A percentile compares a stretch with the other conserved stretches of the same genome.
Conservation (phyloP, 1,140 invertebrate genomes). For the Anthonomus grandis region DNA sequence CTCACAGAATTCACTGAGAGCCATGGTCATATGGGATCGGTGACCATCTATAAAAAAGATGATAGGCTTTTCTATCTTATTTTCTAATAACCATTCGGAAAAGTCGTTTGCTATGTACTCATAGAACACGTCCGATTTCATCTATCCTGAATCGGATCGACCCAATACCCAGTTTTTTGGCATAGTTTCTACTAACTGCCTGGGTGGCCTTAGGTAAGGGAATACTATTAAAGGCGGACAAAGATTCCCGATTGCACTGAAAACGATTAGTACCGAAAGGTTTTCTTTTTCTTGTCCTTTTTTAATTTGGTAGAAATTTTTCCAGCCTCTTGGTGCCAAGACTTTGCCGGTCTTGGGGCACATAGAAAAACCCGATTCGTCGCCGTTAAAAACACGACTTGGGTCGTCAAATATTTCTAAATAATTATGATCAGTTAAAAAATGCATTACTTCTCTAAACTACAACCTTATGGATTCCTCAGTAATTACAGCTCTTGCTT, state of each 20-base stretch:
- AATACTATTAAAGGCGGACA: constrained; percentile 38
- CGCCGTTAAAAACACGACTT: no score
- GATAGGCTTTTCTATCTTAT: constrained; percentile 16
- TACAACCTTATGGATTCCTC: no score
- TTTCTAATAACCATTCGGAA: constrained; percentile 35
- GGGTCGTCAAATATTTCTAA: no score
- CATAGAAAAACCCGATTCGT: no score
- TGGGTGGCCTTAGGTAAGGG: constrained; percentile 34
- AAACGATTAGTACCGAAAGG: no score
- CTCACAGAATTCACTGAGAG: constrained; percentile 9
- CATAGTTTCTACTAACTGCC: constrained; percentile 33
- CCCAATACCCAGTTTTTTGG: constrained; percentile 44
- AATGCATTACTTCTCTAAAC: no score
- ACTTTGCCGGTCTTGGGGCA: no score
- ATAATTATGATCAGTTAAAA: no score
- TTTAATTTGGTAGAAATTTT: no score
- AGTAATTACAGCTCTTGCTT: no score
- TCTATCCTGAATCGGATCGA: constrained; percentile 47
- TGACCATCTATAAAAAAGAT: constrained; percentile 22
- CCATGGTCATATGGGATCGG: constrained; percentile 10
- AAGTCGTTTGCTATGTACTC: constrained; percentile 49
- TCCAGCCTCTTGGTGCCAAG: no score
- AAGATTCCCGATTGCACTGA: constrained; percentile 39
- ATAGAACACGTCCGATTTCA: constrained; percentile 46
- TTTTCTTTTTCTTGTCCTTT: no score